A percentile compares a stretch with the other conserved stretches of the same genome.
These are phyloP conservation scores for Silurus lanzhouensis DNA, from an alignment of 2,797 vertebrate genomes.

Conservation along the genomic window DNA sequence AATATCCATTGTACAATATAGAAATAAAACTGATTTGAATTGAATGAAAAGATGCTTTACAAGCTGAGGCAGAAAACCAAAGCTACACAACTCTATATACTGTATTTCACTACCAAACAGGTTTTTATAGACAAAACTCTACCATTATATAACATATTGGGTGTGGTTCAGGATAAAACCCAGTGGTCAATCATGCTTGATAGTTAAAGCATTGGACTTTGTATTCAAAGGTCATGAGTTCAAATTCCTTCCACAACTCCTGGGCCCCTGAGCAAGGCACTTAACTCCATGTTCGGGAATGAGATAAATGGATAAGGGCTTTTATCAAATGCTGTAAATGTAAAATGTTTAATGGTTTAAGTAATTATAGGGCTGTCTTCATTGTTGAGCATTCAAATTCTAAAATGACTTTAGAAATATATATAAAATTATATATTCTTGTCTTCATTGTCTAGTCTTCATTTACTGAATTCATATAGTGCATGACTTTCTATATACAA, in stretches of 20 bases:
- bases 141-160: neutral
- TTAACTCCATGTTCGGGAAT: no score
- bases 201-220: no score
- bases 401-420: neutral
- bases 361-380: neutral
- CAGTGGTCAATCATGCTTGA: neutral
- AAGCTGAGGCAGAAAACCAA: neutral
- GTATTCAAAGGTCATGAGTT: no score
- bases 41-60: neutral
- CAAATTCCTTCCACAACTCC: no score
- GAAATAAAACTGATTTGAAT: no score
- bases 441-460: no score
- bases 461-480: neutral
- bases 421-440: neutral
- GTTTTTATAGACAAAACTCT: neutral
- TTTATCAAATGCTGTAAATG: no score
- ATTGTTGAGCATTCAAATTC: neutral
- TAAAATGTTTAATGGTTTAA: neutral
- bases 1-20: no score
- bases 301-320: no score
- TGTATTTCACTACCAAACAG: neutral
- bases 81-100: neutral
- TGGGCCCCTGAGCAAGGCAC: no score
- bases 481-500: neutral
- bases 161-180: neutral